Conservation (phyloP, 2,888 invertebrate genomes). For the Eupithecia insigniata region DNA sequence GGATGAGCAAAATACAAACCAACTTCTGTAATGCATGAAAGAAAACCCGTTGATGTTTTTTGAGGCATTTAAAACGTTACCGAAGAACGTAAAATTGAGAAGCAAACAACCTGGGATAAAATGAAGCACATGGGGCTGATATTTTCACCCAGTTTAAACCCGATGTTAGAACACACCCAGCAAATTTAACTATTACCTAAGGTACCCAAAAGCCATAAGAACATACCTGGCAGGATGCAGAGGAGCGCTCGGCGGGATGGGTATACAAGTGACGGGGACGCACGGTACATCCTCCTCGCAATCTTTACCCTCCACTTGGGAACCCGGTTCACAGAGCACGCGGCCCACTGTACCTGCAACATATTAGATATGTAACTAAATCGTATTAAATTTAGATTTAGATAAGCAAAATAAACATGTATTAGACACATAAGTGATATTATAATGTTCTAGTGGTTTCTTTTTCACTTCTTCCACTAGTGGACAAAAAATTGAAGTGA, state of each 20-base stretch:
- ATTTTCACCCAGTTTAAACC: no score
- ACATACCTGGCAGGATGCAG: constrained; percentile 53
- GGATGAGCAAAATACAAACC: not conserved
- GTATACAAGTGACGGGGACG: constrained; percentile 49
- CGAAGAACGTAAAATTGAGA: no score
- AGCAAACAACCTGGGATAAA: no score
- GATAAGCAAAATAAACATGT: no score
- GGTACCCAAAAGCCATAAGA: not conserved
- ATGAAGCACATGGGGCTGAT: no score
- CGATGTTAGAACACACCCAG: not conserved
- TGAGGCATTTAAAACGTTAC: not conserved
- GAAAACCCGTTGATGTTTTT: not conserved
- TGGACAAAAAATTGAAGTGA: no score
- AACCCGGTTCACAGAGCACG: constrained; percentile 37
- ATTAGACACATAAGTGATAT: no score
- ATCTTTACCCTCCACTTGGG: constrained; percentile 58
- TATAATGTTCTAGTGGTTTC: no score
- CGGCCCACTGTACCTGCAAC: constrained; percentile 60
- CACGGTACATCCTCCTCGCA: constrained; percentile 54
- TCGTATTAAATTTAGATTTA: no score
- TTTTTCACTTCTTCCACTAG: no score
- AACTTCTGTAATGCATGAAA: not conserved
- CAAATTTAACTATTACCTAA: not conserved
- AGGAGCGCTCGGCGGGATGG: constrained; percentile 59
- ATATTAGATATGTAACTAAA: not conserved